These are phyloP conservation scores for Rhinoraja longicauda DNA, from an alignment of 2,797 vertebrate genomes.

Conservation along the genomic window DNA sequence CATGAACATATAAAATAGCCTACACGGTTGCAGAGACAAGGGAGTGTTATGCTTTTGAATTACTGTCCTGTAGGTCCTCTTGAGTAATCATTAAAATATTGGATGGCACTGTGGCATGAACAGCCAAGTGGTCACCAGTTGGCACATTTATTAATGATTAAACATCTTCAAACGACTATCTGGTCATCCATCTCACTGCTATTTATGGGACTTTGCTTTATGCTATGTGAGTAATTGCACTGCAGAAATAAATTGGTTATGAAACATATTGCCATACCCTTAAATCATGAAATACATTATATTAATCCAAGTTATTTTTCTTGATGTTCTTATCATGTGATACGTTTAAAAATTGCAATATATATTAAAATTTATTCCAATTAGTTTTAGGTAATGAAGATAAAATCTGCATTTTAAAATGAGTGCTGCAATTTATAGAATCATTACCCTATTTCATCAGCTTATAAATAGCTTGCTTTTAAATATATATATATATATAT, in stretches of 20 bases:
- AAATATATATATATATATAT: too few species aligned
- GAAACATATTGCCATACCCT: not conserved
- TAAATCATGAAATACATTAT: not conserved
- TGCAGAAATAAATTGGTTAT: not conserved
- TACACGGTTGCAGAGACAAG: not conserved
- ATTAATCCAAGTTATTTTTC: not conserved
- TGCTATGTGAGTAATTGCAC: not conserved
- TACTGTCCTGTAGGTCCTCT: not conserved
- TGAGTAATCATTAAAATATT: not conserved
- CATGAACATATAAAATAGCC: not conserved
- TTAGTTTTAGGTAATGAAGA: not conserved
- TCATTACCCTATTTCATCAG: not conserved
- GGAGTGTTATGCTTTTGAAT: not conserved
- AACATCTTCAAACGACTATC: not conserved
- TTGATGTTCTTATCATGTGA: not conserved
- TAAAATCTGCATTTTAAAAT: not conserved
- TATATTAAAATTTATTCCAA: not conserved
- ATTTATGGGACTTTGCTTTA: not conserved
- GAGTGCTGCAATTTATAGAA: not conserved
- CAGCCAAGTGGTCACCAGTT: not conserved
- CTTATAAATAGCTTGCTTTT: not conserved
- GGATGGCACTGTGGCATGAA: not conserved
- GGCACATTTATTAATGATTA: not conserved
- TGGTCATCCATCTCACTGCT: not conserved
- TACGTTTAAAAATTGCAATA: not conserved